A percentile compares a stretch with the other conserved stretches of the same genome.
These are phyloP conservation scores for Agriopis aurantiaria DNA, from an alignment of 2,888 invertebrate species.

Conservation along the genomic window DNA sequence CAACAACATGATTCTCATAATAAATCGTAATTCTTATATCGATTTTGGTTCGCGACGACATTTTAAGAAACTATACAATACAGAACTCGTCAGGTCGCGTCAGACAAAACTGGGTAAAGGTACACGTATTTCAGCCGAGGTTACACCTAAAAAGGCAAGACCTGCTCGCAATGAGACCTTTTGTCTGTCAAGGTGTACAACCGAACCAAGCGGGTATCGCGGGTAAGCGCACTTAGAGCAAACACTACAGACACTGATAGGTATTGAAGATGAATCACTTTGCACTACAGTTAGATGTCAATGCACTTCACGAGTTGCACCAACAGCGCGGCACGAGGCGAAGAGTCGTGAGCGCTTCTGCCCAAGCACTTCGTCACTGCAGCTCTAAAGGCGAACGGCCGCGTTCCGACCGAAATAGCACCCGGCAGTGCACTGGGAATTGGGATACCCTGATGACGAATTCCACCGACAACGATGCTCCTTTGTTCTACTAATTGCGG, in stretches of 20 bases:
- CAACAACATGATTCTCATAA: slow-evolving; percentile 88
- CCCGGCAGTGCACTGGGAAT: slow-evolving; percentile 81
- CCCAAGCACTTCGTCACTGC: slow-evolving; percentile 74
- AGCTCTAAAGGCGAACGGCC: slow-evolving; percentile 77
- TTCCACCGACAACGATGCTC: slow-evolving; percentile 56
- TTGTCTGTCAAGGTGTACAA: slow-evolving; percentile 80
- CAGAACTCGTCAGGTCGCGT: slow-evolving; percentile 60
- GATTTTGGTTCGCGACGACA: slow-evolving; percentile 89
- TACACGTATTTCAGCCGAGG: slow-evolving; percentile 76
- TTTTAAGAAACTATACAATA: slow-evolving; percentile 63
- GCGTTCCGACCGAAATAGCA: slow-evolving; percentile 80
- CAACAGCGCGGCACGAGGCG: slow-evolving; percentile 64
- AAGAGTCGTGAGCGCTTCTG: slow-evolving; percentile 67
- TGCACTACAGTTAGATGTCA: slow-evolving; percentile 80
- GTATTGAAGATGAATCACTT: slow-evolving; percentile 75
- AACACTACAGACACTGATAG: slow-evolving; percentile 66
- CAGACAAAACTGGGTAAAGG: slow-evolving; percentile 77
- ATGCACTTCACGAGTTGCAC: slow-evolving; percentile 78
- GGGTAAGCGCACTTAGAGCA: slow-evolving; percentile 67
- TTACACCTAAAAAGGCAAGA: slow-evolving; percentile 79
- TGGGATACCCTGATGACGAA: slow-evolving; percentile 79
- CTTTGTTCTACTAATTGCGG: slow-evolving; percentile 65
- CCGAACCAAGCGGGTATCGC: slow-evolving; percentile 50
- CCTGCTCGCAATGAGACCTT: slow-evolving; percentile 74
- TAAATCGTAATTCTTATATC: slow-evolving; percentile 90